Evolutionary conservation across 1,140 invertebrate genomes (phyloP).

Genomic region (Pseudobourletiella spinata): DNA sequence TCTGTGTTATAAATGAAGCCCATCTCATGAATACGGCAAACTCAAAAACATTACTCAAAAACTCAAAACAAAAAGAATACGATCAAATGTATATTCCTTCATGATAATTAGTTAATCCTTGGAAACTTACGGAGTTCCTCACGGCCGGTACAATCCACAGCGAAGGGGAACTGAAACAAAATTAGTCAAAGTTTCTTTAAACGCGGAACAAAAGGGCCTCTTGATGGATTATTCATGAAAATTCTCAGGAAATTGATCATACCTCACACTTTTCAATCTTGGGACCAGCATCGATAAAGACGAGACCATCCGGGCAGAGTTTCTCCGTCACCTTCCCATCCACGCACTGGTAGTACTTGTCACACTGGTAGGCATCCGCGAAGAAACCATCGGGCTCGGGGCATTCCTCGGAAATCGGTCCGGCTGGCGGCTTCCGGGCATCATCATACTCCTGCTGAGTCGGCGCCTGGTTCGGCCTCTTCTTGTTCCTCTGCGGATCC

Average conservation of each 20-base stretch:
- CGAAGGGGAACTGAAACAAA: conserved; percentile 25
- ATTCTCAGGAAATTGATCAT: neutral
- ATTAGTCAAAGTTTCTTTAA: too few species aligned
- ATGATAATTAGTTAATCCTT: too few species aligned
- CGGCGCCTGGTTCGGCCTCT: neutral
- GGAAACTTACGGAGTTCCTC: conserved; percentile 21
- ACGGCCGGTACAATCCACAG: conserved; percentile 27
- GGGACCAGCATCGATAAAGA: conserved; percentile 76
- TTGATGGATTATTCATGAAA: too few species aligned
- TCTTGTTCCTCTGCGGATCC: neutral
- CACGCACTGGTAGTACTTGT: conserved; percentile 78
- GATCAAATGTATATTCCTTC: too few species aligned
- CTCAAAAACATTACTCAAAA: too few species aligned
- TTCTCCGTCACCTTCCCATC: conserved; percentile 47
- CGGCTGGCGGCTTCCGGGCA: neutral
- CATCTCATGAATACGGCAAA: too few species aligned
- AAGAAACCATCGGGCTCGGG: conserved; percentile 76
- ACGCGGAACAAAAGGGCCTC: too few species aligned
- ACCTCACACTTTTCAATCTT: conserved; percentile 73
- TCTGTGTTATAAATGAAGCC: conserved; percentile 49
- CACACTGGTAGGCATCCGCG: conserved; percentile 75
- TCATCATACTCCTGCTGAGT: neutral
- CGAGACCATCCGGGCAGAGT: conserved; percentile 60
- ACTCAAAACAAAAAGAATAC: too few species aligned
- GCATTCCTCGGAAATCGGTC: conserved; percentile 47